Conservation (phyloP, 2,797 vertebrate genomes). For the Holocentrus rufus region DNA sequence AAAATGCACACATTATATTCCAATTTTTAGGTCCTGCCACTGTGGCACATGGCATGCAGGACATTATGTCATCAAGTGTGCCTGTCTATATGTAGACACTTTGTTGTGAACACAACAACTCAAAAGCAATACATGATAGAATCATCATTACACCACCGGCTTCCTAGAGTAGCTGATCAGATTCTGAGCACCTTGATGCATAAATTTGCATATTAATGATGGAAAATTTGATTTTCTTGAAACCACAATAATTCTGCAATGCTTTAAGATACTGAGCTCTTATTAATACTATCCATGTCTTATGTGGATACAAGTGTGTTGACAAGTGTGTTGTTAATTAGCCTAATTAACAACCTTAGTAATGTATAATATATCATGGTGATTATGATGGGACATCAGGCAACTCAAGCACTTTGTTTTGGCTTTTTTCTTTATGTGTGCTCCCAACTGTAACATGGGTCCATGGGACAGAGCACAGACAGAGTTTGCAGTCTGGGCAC, state of each 20-base stretch:
- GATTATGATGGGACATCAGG: neutral
- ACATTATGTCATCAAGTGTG: slow-evolving; percentile 15
- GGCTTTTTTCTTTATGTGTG: neutral
- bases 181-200: too few species aligned
- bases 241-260: too few species aligned
- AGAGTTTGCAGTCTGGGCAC: slow-evolving; percentile 9
- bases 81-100: slow-evolving; percentile 10
- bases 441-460: neutral
- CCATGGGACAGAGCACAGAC: slow-evolving; percentile 8
- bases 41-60: slow-evolving; percentile 14
- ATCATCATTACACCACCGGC: too few species aligned
- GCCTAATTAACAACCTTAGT: slow-evolving; percentile 18
- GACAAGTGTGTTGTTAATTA: too few species aligned
- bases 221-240: too few species aligned
- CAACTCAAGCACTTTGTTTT: too few species aligned
- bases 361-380: slow-evolving; percentile 21
- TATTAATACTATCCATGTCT: too few species aligned
- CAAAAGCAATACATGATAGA: too few species aligned
- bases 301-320: too few species aligned
- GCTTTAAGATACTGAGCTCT: too few species aligned
- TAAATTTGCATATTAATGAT: too few species aligned
- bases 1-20: neutral
- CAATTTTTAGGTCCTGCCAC: slow-evolving; percentile 1
- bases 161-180: too few species aligned
- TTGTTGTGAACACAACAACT: neutral